phyloP scores from a whole-genome alignment of 2,888 invertebrate species.

The Miltochrista miniata region DNA sequence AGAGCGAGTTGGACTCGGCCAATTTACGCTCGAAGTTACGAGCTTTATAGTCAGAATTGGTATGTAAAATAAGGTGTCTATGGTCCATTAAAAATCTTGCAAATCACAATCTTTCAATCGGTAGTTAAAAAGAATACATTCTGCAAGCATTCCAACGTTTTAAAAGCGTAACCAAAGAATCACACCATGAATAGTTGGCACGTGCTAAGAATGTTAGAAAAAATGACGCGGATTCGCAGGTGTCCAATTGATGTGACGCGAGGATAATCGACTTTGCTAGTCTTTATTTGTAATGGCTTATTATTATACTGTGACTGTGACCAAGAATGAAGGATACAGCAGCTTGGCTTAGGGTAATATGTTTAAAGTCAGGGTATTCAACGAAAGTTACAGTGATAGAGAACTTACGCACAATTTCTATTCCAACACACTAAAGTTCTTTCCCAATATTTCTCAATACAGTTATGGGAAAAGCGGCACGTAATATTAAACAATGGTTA shows the following conservation, averaged over 20 bases:
- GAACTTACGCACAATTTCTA: background rate
- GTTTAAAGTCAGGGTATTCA: background rate
- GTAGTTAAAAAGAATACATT: slow-evolving; percentile 18
- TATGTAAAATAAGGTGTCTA: too few species aligned
- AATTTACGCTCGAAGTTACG: too few species aligned
- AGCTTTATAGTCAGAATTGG: too few species aligned
- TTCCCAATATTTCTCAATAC: background rate
- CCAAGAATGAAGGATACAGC: background rate
- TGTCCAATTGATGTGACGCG: slow-evolving; percentile 24
- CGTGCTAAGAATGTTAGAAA: slow-evolving; percentile 70
- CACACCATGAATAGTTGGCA: slow-evolving; percentile 65
- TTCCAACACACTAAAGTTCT: background rate
- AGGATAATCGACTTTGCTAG: slow-evolving; percentile 38
- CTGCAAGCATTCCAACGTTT: slow-evolving; percentile 31
- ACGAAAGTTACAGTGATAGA: too few species aligned
- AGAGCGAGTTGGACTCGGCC: too few species aligned
- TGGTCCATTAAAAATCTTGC: slow-evolving; percentile 13
- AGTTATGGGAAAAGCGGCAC: background rate
- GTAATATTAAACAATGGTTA: slow-evolving; percentile 7
- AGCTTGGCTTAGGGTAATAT: background rate
- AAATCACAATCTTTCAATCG: slow-evolving; percentile 9
- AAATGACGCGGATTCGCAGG: slow-evolving; percentile 37
- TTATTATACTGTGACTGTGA: background rate
- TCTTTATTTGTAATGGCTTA: slow-evolving; percentile 42
- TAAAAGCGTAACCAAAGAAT: slow-evolving; percentile 51